Base-by-base conservation (phyloP, 2,113 vertebrate species). In the Thermophis baileyi region DNA sequence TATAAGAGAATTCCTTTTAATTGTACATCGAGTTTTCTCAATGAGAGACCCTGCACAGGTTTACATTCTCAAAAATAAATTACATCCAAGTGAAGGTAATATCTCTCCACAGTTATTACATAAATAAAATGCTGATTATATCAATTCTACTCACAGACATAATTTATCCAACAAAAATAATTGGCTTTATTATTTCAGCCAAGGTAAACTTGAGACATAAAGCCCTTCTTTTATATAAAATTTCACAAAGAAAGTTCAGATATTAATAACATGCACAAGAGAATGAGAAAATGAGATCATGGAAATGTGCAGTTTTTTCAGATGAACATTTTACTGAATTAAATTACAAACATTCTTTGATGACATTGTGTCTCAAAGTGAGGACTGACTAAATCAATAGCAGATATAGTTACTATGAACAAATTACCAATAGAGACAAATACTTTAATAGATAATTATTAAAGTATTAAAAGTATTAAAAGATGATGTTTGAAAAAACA, bases 221-320 rank as follows among this genome's bases (percentile, higher is more conserved):
- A 90, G 81, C 27, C 46, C 35, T 90, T 92, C 46, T 54, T 81
- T 81, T 85, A 90, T 90, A 89, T 57, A 93, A 35, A 86, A 86
- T 89, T 30, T 30, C 74, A 46, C 24, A 93, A 85, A 93, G 74
- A 90, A 90, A 63, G 47, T 47, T 63, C 40, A 35, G 46, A 87
- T 87, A 90, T 93, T 40, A 51, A 55, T 60, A 93, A 55, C 89
- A 90, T 63, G 63, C 81, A 87, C 90, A 90, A 90, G 54, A 55
- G 92, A 93, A 90, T 90, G 74, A 96, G 89, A 90, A 94, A 95
- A 90, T 97, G 96, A 97, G 96, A 96, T 97, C 96, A 97, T 97
- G 96, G 97, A 97, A 97, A 96, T 95, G 55, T 50, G 90, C 54
- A 90, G 35, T 30, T 94, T 96, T 94, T 96, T 96, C 94, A 91